Evolutionary conservation across 2,888 invertebrate species (phyloP).

Genomic region (Epicampocera succincta): DNA sequence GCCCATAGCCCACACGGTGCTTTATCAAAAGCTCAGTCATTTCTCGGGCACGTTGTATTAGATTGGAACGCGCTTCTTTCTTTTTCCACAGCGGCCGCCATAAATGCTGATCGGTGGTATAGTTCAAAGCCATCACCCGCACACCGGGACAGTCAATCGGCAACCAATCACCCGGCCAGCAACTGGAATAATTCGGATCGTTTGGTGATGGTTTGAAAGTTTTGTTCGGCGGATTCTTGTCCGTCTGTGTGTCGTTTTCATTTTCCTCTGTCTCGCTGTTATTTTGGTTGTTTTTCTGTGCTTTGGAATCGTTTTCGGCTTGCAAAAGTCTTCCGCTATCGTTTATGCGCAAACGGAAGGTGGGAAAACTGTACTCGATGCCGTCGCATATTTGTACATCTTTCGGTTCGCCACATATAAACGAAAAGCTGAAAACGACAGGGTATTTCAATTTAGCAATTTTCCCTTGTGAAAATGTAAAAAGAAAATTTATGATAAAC

Average conservation of each 20-base stretch:
- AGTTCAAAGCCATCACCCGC: conserved; percentile 90
- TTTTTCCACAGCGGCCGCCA: conserved; percentile 90
- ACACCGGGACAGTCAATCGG: conserved; percentile 89
- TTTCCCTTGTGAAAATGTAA: too few species aligned
- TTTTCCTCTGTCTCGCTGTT: conserved; percentile 14
- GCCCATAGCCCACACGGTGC: conserved; percentile 86
- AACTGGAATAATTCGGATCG: conserved; percentile 84
- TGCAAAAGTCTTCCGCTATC: conserved; percentile 75
- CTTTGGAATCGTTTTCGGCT: conserved; percentile 74
- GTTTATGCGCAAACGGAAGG: conserved; percentile 79
- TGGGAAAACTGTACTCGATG: conserved; percentile 80
- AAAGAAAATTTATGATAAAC: too few species aligned
- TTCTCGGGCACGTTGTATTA: conserved; percentile 87
- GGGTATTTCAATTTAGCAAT: too few species aligned
- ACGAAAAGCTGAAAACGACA: conserved; percentile 73
- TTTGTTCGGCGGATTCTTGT: conserved; percentile 39
- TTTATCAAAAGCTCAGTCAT: conserved; percentile 87
- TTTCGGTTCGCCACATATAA: conserved; percentile 76
- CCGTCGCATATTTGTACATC: conserved; percentile 78
- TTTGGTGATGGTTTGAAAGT: conserved; percentile 63
- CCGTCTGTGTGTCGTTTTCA: not conserved
- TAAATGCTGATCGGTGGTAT: conserved; percentile 89
- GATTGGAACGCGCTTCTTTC: conserved; percentile 85
- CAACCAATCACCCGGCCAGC: conserved; percentile 95
- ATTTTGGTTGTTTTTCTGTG: conserved; percentile 59